phyloP scores from a whole-genome alignment of 2,113 vertebrate species.

The Meleagris gallopavo region DNA sequence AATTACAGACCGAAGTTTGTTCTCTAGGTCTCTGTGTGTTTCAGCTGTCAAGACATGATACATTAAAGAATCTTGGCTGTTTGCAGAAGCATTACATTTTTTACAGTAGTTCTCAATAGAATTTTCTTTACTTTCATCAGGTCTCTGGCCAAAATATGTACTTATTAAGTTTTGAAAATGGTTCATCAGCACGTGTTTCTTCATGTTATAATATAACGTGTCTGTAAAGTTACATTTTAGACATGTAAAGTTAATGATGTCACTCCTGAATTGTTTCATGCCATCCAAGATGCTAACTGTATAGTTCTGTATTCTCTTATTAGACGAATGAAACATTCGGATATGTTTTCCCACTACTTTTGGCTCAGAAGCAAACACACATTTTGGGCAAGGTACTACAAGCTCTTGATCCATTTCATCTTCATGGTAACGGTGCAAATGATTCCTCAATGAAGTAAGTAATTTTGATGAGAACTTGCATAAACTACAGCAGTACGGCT shows the following conservation, averaged over 20 bases:
- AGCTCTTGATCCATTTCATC: constrained; percentile 85
- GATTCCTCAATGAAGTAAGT: constrained; percentile 82
- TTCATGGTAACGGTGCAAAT: constrained; percentile 85
- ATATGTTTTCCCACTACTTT: constrained; percentile 83
- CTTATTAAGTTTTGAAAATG: constrained; percentile 82
- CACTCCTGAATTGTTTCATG: constrained; percentile 68
- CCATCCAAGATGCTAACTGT: constrained; percentile 75
- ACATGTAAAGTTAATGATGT: constrained; percentile 83
- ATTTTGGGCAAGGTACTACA: constrained; percentile 85
- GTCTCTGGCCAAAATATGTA: constrained; percentile 83
- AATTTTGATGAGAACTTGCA: constrained; percentile 87
- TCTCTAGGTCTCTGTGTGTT: constrained; percentile 86
- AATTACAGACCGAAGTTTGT: constrained; percentile 87
- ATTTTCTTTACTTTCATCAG: constrained; percentile 50
- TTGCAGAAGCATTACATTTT: constrained; percentile 84
- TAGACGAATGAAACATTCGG: constrained; percentile 82
- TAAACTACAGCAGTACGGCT: constrained; percentile 86
- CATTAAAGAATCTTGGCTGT: constrained; percentile 88
- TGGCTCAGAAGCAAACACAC: constrained; percentile 81
- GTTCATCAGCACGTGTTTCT: constrained; percentile 87
- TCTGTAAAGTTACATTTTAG: constrained; percentile 86
- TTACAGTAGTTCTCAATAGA: constrained; percentile 88
- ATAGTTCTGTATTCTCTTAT: constrained; percentile 74
- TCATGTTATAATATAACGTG: constrained; percentile 88
- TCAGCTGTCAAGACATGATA: constrained; percentile 92